A percentile compares a stretch with the other conserved stretches of the same genome.
Evolutionary conservation across 2,888 invertebrate genomes (phyloP).

Genomic region (Coelinius sp.): DNA sequence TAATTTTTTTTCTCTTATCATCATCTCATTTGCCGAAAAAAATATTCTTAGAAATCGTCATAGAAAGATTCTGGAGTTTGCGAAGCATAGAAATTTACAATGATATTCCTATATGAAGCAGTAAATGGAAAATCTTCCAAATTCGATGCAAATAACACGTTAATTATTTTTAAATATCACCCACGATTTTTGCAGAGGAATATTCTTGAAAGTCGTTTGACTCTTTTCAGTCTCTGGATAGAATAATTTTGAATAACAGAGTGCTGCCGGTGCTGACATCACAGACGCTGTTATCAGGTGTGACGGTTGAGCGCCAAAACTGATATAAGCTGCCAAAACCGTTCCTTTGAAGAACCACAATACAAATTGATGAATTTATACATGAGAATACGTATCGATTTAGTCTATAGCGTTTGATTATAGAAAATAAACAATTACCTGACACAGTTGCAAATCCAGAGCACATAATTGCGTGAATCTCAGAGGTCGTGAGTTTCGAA

Average conservation of each 20-base stretch:
- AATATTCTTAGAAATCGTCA: no score
- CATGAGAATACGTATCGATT: neutral
- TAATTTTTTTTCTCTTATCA: no score
- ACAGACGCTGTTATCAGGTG: slow-evolving; percentile 94
- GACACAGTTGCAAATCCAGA: slow-evolving; percentile 97
- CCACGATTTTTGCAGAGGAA: slow-evolving; percentile 81
- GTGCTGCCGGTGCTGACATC: slow-evolving; percentile 96
- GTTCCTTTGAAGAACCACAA: slow-evolving; percentile 74
- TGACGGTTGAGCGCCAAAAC: slow-evolving; percentile 88
- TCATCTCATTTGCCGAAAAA: no score
- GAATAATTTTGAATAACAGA: slow-evolving; percentile 91
- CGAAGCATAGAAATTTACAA: no score
- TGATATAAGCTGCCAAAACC: slow-evolving; percentile 93
- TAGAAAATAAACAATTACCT: slow-evolving; percentile 73
- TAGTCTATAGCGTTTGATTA: neutral
- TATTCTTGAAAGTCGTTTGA: slow-evolving; percentile 82
- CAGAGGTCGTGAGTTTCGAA: slow-evolving; percentile 87
- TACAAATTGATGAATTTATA: neutral
- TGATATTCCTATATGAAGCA: no score
- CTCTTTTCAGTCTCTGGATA: slow-evolving; percentile 92
- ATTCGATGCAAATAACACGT: no score
- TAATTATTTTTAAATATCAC: slow-evolving; percentile 49
- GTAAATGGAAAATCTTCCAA: neutral
- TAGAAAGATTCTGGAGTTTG: no score
- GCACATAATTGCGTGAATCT: slow-evolving; percentile 93